Conservation (phyloP, 2,797 vertebrate species). For the Gastrophryne carolinensis region DNA sequence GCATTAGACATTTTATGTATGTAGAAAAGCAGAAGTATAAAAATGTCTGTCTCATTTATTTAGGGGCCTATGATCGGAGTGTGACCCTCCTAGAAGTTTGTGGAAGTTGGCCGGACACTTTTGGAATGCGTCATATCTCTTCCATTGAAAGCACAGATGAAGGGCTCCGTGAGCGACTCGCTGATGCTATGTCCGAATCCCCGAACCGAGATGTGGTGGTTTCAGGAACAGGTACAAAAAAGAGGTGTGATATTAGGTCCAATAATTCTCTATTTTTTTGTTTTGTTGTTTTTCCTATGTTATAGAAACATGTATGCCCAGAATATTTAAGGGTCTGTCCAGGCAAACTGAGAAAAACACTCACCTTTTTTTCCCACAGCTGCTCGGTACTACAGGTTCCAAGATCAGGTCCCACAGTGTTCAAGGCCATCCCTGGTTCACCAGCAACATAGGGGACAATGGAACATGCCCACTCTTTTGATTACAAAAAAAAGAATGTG, state of each 20-base stretch:
- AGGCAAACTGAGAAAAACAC: no score
- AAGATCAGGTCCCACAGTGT: no score
- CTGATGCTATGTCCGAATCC: conserved; percentile 96
- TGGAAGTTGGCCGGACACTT: conserved; percentile 97
- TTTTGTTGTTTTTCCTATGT: no score
- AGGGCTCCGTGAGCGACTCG: conserved; percentile 90
- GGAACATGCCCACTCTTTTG: no score
- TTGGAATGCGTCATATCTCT: conserved; percentile 85
- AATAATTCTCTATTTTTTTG: conserved; percentile 55
- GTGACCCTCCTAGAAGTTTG: conserved; percentile 96
- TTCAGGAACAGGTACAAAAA: conserved; percentile 89
- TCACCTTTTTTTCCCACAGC: no score
- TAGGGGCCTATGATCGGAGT: conserved; percentile 91
- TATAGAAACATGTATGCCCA: no score
- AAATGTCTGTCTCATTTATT: conserved; percentile 45
- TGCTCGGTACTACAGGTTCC: no score
- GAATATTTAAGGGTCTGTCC: no score
- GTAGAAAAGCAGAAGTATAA: not conserved
- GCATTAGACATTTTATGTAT: not conserved
- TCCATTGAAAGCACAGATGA: conserved; percentile 88
- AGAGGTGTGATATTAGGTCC: conserved; percentile 70
- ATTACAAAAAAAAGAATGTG: no score
- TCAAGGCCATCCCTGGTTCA: no score
- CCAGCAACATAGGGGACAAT: no score
- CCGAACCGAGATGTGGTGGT: conserved; percentile 89